phyloP scores from a whole-genome alignment of 2,888 invertebrate species.

The Parthenolecanium corni region DNA sequence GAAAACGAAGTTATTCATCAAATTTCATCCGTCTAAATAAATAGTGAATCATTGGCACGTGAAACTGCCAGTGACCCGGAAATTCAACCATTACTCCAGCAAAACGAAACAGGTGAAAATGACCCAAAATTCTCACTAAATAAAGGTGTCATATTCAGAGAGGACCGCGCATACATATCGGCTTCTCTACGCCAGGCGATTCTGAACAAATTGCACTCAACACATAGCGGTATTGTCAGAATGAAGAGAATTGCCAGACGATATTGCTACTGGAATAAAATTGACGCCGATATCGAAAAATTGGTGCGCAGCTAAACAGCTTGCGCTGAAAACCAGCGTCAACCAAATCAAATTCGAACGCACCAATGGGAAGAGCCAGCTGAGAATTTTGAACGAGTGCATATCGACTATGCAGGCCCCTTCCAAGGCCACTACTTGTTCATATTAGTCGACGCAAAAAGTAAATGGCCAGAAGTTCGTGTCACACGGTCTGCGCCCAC shows the following conservation, averaged over 20 bases:
- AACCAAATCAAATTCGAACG: conserved; percentile 25
- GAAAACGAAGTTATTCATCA: conserved; percentile 28
- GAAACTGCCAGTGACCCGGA: conserved; percentile 12
- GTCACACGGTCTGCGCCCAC: neutral
- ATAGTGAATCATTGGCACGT: conserved; percentile 1
- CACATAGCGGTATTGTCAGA: conserved; percentile 34
- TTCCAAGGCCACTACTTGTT: conserved; percentile 25
- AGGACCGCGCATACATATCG: conserved; percentile 31
- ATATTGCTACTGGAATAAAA: conserved; percentile 34
- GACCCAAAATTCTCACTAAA: conserved; percentile 5
- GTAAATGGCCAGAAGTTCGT: conserved; percentile 3
- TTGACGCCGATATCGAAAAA: conserved; percentile 34
- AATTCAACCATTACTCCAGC: neutral
- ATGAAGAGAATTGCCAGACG: conserved; percentile 35
- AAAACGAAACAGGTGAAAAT: neutral
- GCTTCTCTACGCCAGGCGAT: conserved; percentile 25
- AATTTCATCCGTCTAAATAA: neutral
- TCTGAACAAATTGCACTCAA: conserved; percentile 34
- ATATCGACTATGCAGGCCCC: conserved; percentile 16
- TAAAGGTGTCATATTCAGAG: conserved; percentile 30
- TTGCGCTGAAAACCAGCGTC: conserved; percentile 29
- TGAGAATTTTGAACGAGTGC: conserved; percentile 2
- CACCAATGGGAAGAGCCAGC: neutral
- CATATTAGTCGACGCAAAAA: conserved; percentile 4
- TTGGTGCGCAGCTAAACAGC: conserved; percentile 32